Percentiles rank a stretch among this genome's conserved stretches.
These are phyloP conservation scores for Protodeltote pygarga DNA, from an alignment of 2,888 invertebrate genomes.

Conservation along the genomic window DNA sequence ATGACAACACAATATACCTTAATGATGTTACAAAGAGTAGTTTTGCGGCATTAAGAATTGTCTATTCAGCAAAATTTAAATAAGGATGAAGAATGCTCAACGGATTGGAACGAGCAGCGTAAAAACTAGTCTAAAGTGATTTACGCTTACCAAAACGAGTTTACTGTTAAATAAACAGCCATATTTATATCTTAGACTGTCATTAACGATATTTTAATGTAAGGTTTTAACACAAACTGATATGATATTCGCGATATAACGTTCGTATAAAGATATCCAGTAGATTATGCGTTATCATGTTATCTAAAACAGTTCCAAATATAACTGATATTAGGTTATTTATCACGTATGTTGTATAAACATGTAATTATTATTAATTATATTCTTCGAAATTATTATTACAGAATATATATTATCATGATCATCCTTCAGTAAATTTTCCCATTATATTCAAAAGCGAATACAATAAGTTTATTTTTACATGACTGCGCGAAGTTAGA, in stretches of 20 bases:
- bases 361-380: too few relatives aligned
- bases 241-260: slow-evolving; percentile 7
- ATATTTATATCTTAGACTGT: slow-evolving; percentile 6
- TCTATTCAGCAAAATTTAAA: slow-evolving; percentile 13
- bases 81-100: slow-evolving; percentile 28
- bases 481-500: too few relatives aligned
- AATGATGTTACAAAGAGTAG: slow-evolving; percentile 1
- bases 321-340: slow-evolving; percentile 6
- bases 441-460: too few relatives aligned
- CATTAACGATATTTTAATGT: slow-evolving; percentile 14
- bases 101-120: slow-evolving; percentile 33
- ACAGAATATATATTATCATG: too few relatives aligned
- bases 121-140: slow-evolving; percentile 28
- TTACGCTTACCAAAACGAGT: slow-evolving; percentile 33
- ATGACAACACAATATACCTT: too few relatives aligned
- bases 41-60: slow-evolving; percentile 11
- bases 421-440: too few relatives aligned
- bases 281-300: slow-evolving; percentile 9
- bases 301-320: background rate
- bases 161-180: slow-evolving; percentile 19
- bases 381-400: too few relatives aligned
- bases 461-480: too few relatives aligned
- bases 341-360: too few relatives aligned
- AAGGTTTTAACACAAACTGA: slow-evolving; percentile 15
- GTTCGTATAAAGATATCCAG: slow-evolving; percentile 4